phyloP scores from a whole-genome alignment of 2,888 invertebrate genomes.

The Pterostichus madidus region DNA sequence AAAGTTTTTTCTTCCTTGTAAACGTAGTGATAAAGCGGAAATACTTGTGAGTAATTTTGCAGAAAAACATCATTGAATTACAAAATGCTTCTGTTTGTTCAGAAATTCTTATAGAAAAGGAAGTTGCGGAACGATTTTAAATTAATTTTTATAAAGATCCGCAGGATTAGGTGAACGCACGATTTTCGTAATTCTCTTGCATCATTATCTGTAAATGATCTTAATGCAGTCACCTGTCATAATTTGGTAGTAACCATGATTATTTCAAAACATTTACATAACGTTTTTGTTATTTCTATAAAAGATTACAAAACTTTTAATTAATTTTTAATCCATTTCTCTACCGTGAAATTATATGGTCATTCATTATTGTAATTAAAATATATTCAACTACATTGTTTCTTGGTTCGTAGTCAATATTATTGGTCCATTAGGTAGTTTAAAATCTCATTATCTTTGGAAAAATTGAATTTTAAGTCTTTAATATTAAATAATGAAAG shows the following conservation, averaged over 20 bases:
- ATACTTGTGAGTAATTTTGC: background rate
- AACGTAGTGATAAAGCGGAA: constrained; percentile 1
- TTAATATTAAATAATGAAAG: constrained; percentile 30
- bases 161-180: background rate
- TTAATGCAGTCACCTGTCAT: constrained; percentile 12
- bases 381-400: background rate
- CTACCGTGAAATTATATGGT: constrained; percentile 1
- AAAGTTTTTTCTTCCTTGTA: background rate
- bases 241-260: background rate
- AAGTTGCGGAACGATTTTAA: background rate
- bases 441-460: background rate
- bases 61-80: background rate
- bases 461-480: background rate
- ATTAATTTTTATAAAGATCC: background rate
- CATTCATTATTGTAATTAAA: background rate
- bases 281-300: constrained; percentile 7
- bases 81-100: background rate
- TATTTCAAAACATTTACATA: background rate
- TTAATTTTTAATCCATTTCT: background rate
- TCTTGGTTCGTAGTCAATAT: background rate
- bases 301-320: constrained; percentile 1
- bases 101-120: background rate
- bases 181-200: background rate
- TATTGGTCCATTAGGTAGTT: background rate
- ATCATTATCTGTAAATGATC: background rate